These are phyloP conservation scores for Bothrops jararaca DNA, from an alignment of 2,113 vertebrate genomes.

Conservation along the genomic window DNA sequence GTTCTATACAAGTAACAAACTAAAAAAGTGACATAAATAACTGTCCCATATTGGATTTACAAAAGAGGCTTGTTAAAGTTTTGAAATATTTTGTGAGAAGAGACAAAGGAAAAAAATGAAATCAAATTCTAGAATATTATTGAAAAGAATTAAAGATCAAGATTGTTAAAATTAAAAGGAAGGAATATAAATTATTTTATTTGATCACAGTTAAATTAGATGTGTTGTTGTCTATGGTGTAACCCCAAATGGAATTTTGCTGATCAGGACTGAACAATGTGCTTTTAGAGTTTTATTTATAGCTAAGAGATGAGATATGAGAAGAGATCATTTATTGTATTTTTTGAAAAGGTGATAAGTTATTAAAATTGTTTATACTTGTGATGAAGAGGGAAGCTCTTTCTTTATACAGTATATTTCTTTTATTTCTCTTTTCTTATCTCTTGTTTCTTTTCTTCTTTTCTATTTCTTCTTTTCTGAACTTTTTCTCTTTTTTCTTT, in stretches of 20 bases:
- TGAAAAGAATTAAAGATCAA: not conserved
- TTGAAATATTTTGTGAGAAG: too few relatives aligned
- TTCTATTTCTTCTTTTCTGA: not conserved
- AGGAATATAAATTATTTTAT: not conserved
- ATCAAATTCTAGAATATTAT: not conserved
- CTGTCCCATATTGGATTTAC: not conserved
- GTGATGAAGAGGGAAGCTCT: not conserved
- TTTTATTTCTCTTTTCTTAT: not conserved
- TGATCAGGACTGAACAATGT: not conserved
- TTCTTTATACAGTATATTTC: not conserved
- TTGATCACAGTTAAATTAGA: not conserved
- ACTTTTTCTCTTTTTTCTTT: not conserved
- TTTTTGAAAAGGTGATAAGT: not conserved
- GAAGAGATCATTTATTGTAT: not conserved
- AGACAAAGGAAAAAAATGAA: not conserved
- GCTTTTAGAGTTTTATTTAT: not conserved
- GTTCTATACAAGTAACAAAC: not conserved
- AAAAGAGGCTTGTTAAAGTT: not conserved
- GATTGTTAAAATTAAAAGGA: not conserved
- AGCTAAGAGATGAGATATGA: not conserved
- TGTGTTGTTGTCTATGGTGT: not conserved
- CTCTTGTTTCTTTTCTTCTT: not conserved
- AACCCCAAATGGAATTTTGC: not conserved
- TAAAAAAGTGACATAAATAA: not conserved
- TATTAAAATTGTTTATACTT: not conserved